Evolutionary conservation across 2,888 invertebrate genomes (phyloP).

Genomic region (Parnassius apollo): DNA sequence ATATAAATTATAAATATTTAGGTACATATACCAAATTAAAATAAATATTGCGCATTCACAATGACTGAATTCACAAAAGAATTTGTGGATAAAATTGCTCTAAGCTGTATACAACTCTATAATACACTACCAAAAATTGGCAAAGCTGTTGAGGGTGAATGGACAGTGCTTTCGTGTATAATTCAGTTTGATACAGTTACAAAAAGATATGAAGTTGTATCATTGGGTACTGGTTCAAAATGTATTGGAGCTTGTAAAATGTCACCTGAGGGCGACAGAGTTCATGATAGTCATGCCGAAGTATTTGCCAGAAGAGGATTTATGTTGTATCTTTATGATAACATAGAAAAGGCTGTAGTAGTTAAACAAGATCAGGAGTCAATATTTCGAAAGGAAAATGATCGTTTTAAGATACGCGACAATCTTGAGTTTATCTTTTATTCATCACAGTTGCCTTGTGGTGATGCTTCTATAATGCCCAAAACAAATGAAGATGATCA

Average conservation of each 20-base stretch:
- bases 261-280: slow-evolving; percentile 83
- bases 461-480: slow-evolving; percentile 93
- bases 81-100: slow-evolving; percentile 76
- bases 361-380: slow-evolving; percentile 41
- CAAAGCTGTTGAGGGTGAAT: slow-evolving; percentile 88
- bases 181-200: slow-evolving; percentile 72
- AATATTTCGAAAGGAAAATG: slow-evolving; percentile 49
- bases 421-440: slow-evolving; percentile 89
- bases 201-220: slow-evolving; percentile 81
- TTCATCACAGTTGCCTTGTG: slow-evolving; percentile 94
- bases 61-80: slow-evolving; percentile 43
- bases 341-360: slow-evolving; percentile 71
- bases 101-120: slow-evolving; percentile 82
- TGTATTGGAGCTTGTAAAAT: slow-evolving; percentile 89
- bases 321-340: slow-evolving; percentile 86
- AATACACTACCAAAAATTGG: slow-evolving; percentile 86
- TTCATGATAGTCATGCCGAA: slow-evolving; percentile 97
- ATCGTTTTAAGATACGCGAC: slow-evolving; percentile 75
- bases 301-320: slow-evolving; percentile 92
- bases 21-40: too few species aligned
- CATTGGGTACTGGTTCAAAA: slow-evolving; percentile 95
- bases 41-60: slow-evolving; percentile 5
- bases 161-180: slow-evolving; percentile 91
- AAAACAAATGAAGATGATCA: slow-evolving; percentile 59
- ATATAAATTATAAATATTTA: too few species aligned